These are phyloP conservation scores for Chrysolina oricalcia DNA, from an alignment of 2,888 invertebrate species.

Conservation along the genomic window DNA sequence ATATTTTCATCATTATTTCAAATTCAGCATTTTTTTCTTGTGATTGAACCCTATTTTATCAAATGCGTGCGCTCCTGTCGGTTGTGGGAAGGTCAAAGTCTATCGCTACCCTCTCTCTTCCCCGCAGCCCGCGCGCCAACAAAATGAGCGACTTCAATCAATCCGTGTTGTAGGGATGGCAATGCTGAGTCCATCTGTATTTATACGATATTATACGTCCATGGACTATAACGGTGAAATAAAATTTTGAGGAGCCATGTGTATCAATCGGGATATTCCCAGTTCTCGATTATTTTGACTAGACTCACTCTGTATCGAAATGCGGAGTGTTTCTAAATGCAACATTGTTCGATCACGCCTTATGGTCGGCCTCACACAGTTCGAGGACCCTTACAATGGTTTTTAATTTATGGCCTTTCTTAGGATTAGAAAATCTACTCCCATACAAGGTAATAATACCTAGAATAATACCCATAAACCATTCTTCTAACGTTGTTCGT, in stretches of 20 bases:
- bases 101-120: too few species aligned
- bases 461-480: slow-evolving; percentile 31
- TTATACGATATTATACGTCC: too few species aligned
- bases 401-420: slow-evolving; percentile 42
- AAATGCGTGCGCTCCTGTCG: too few species aligned
- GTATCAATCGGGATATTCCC: background rate
- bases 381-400: slow-evolving; percentile 43
- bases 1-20: too few species aligned
- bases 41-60: too few species aligned
- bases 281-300: background rate
- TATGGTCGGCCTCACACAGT: slow-evolving; percentile 41
- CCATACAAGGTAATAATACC: slow-evolving; percentile 38
- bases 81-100: too few species aligned
- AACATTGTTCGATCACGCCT: slow-evolving; percentile 31
- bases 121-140: too few species aligned
- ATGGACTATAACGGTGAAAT: too few species aligned
- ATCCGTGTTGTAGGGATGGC: too few species aligned
- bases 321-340: slow-evolving; percentile 16
- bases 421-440: slow-evolving; percentile 27
- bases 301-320: slow-evolving; percentile 5
- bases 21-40: too few species aligned
- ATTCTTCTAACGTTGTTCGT: slow-evolving; percentile 14
- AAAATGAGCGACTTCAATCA: too few species aligned
- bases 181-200: too few species aligned
- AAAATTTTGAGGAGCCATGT: background rate